phyloP scores from a whole-genome alignment of 2,888 invertebrate genomes.

The Drosophila neotestacea region DNA sequence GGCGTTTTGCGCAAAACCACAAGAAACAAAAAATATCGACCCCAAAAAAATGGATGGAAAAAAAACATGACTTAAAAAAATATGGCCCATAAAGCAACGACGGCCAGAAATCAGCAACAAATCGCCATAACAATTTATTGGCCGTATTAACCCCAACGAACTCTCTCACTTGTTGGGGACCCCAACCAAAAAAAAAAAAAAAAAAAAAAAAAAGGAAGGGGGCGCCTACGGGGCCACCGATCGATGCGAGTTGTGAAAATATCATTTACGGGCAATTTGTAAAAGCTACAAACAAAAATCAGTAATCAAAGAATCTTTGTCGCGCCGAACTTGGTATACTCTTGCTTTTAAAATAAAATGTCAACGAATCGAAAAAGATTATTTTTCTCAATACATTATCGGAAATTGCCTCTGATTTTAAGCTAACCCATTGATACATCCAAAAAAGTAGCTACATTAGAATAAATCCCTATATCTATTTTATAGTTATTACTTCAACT shows the following conservation, averaged over 20 bases:
- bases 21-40: conserved; percentile 33
- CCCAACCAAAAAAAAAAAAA: conserved; percentile 3
- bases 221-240: conserved; percentile 53
- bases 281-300: conserved; percentile 41
- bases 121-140: conserved; percentile 79
- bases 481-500: too few species aligned
- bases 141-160: conserved; percentile 76
- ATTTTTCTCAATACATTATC: too few species aligned
- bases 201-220: conserved; percentile 14
- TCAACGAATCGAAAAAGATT: too few species aligned
- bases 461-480: too few species aligned
- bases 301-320: not conserved
- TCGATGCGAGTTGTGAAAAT: conserved; percentile 83
- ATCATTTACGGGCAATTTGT: conserved; percentile 83
- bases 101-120: conserved; percentile 65
- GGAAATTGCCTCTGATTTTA: too few species aligned
- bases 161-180: conserved; percentile 68
- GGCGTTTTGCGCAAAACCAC: conserved; percentile 33
- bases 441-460: too few species aligned
- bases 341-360: conserved; percentile 3
- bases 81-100: conserved; percentile 75
- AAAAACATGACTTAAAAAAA: conserved; percentile 32
- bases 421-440: too few species aligned
- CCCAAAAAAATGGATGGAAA: conserved; percentile 24
- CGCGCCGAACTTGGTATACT: conserved; percentile 18